Evolutionary conservation across 2,888 invertebrate species (phyloP).

Genomic region (Seira sanloemensis): DNA sequence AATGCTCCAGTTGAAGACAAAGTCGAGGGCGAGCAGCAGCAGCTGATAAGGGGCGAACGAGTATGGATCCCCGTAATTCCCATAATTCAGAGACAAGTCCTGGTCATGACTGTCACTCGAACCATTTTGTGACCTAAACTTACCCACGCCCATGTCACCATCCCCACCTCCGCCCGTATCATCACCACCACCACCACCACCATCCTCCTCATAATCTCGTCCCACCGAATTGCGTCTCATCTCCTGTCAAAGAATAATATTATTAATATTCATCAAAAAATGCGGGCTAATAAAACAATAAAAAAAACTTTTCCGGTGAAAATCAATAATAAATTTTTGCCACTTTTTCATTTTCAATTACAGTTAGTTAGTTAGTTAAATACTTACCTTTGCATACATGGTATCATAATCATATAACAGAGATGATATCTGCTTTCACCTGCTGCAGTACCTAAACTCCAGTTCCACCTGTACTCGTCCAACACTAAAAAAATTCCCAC

Average conservation of each 20-base stretch:
- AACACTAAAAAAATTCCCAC: too few relatives aligned
- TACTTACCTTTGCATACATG: background rate
- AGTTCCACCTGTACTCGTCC: too few relatives aligned
- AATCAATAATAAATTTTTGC: too few relatives aligned
- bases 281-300: too few relatives aligned
- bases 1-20: constrained; percentile 63
- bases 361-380: too few relatives aligned
- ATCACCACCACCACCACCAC: background rate
- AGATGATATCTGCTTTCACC: too few relatives aligned
- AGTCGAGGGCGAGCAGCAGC: constrained; percentile 53
- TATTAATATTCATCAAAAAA: too few relatives aligned
- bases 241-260: too few relatives aligned
- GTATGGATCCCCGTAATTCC: constrained; percentile 58
- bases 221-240: background rate
- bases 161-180: background rate
- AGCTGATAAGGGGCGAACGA: constrained; percentile 60
- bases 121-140: background rate
- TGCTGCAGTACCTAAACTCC: too few relatives aligned
- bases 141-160: background rate
- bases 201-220: background rate
- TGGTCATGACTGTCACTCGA: background rate
- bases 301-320: too few relatives aligned
- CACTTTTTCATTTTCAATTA: too few relatives aligned
- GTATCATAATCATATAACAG: too few relatives aligned
- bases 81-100: constrained; percentile 30